Evolutionary conservation across 2,888 invertebrate species (phyloP), one percentile per base, ranked within the genome.

Genomic region (Meghimatium bilineatum): DNA sequence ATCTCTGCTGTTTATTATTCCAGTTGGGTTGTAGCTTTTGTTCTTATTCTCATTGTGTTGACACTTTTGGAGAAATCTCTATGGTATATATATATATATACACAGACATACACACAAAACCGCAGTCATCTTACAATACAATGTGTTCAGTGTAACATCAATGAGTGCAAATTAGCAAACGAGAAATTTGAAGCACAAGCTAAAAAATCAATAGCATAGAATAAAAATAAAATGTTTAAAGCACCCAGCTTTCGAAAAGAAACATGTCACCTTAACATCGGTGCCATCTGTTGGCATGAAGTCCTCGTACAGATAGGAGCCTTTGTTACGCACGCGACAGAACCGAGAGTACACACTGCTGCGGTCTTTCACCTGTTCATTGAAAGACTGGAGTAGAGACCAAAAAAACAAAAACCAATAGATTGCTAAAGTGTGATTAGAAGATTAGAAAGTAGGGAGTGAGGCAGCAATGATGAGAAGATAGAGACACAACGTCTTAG

Each of bases 241-340:
- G 29, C 29, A 34, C 32, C 32, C 72, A 23, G 49, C 44, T 32
- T 52, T 10, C 20, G 6, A 74, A 74, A 74, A n/a, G 52, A 74
- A 74, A 74, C 74, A 49, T 20, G 34, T 85, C 89, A 95, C 95
- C 94, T 96, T 96, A 5, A 96, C 95, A 94, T 96, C 96, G 6
- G 96, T 95, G 10, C 99, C 99, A 95, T 99, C 99, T 63, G 99
- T 99, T 8, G 99, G 99, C 98, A 99, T 99, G 94, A 99, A 99
- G 94, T 99, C 99, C 95, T 99, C 99, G 94, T 99, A 99, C 93
- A 99, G 99, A 94, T 97, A 99, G 26, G 98, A 99, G 71, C 99
- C 99, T 77, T 97, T 97, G 94, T 98, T 98, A 82, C 99, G 95
- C 17, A 99, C 98, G 91, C 98, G 95, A 74, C 98, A 98, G 49